Evolutionary conservation across 2,888 invertebrate species (phyloP).

Genomic region (Oxytorus armatus): DNA sequence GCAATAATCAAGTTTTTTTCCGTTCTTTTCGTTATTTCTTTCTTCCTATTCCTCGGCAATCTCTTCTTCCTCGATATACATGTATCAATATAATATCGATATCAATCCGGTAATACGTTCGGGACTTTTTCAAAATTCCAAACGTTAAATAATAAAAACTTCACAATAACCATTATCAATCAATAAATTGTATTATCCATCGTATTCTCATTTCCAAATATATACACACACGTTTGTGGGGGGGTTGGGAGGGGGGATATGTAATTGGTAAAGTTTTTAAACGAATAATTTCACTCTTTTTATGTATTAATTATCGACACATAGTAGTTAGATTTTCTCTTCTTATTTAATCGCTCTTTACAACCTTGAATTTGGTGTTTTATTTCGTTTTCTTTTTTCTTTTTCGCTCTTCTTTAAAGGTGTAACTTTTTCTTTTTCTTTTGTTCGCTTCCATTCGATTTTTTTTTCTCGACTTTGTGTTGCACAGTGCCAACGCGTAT

Average conservation of each 20-base stretch:
- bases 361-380: constrained; percentile 78
- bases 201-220: constrained; percentile 76
- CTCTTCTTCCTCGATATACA: constrained; percentile 37
- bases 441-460: constrained; percentile 55
- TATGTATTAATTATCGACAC: constrained; percentile 78
- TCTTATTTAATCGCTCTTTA: constrained; percentile 71
- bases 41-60: constrained; percentile 6
- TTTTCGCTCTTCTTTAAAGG: constrained; percentile 20
- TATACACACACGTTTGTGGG: constrained; percentile 81
- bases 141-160: constrained; percentile 75
- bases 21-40: background rate
- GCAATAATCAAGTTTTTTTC: constrained; percentile 69
- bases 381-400: constrained; percentile 40
- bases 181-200: constrained; percentile 71
- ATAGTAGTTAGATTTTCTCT: constrained; percentile 64
- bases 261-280: constrained; percentile 78
- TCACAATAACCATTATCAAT: constrained; percentile 72
- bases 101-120: constrained; percentile 38
- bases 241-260: no score
- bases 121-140: constrained; percentile 57
- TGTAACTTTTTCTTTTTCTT: constrained; percentile 1
- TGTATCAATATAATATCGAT: constrained; percentile 38
- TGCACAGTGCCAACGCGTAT: constrained; percentile 71
- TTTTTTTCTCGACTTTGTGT: constrained; percentile 69
- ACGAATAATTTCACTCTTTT: constrained; percentile 70